Base-by-base conservation (phyloP, 1,140 invertebrate genomes). In the Euwallacea similis region DNA sequence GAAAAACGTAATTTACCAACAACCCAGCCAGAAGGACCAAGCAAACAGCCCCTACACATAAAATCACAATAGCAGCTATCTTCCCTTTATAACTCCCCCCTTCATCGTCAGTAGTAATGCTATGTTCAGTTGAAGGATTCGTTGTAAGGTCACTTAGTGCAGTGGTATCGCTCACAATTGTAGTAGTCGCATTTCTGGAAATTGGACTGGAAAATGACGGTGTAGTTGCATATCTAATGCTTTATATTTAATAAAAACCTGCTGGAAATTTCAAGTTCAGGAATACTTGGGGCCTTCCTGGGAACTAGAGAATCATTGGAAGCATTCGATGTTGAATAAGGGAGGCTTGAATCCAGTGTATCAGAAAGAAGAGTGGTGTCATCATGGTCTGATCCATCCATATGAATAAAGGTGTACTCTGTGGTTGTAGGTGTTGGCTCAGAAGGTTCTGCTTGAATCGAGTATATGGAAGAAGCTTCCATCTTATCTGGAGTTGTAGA, bases 21-120 rank as follows among this genome's bases (percentile, higher is more conserved):
- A 91, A 85, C 15, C 87, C 86, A 41, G 88, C 87, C 9, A 91
- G 76, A 8, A 90, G 79, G 43, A 91, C 77, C 11, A 91, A 80
- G 73, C 84, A 84, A 61, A 86, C 76, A 10, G 84, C 83, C 2
- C 84, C 85, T 43, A 87, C 82, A n/a, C 81, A 79, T 53, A 84
- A 86, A 2, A 87, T 84, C 0, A 82, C 82, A 66, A 86, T 85
- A 41, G 85, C 85, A 47, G 85, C 85, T 21, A 86, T 83, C 7
- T 83, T 84, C 61, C 84, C 84, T 55, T 74, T 78, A 69, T 75
- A 76, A 15, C 59, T 67, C n/a, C 66, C 74, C 44, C 43, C 46
- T 16, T 21, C 54, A 11, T 54, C 59, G 21, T 33, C 21, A 9
- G 59, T 50, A 13, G 46, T 50, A 10, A 50, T 2, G 46, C 6